These are phyloP conservation scores for Labia minor DNA, from an alignment of 2,888 invertebrate species.

Conservation along the genomic window DNA sequence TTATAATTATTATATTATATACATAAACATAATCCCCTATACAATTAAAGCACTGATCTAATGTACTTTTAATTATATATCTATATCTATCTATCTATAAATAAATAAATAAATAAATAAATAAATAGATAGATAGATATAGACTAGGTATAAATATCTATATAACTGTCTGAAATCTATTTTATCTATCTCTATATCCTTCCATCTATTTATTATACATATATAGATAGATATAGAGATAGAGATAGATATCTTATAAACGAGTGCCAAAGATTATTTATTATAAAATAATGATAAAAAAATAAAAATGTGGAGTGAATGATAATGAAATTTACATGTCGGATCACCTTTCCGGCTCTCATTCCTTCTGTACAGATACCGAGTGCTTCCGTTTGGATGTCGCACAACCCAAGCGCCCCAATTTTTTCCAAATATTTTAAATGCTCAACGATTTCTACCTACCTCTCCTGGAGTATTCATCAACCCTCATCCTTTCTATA, in stretches of 20 bases:
- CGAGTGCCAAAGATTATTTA: constrained; percentile 13
- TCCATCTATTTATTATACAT: too few relatives aligned
- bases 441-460: neutral
- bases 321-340: neutral
- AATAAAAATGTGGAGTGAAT: neutral
- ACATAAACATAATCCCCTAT: neutral
- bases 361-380: neutral
- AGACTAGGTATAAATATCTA: neutral
- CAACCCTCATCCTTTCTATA: neutral
- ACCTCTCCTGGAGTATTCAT: neutral
- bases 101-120: too few relatives aligned
- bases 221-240: too few relatives aligned
- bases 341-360: neutral
- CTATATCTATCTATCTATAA: neutral
- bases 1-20: neutral
- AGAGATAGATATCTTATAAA: neutral
- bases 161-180: too few relatives aligned
- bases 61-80: constrained; percentile 3
- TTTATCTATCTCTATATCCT: too few relatives aligned
- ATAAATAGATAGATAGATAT: neutral
- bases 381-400: neutral
- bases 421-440: neutral
- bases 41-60: constrained; percentile 1
- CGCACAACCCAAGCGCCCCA: neutral
- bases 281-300: neutral